Evolutionary conservation across 2,113 vertebrate species (phyloP).

Genomic region (Climacteris rufus): DNA sequence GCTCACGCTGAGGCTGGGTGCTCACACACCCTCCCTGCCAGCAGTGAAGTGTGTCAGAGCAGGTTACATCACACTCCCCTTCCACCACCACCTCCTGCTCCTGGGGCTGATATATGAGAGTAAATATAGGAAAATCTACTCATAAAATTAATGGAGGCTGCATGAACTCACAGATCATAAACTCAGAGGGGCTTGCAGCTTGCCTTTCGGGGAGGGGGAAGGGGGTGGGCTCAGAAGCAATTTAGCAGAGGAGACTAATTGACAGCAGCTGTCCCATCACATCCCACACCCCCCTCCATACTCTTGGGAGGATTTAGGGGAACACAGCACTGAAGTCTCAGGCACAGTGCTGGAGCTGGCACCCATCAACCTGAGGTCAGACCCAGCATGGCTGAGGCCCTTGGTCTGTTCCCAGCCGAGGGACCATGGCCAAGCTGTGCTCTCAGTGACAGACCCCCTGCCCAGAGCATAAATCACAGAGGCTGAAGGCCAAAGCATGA

Average conservation of each 20-base stretch:
- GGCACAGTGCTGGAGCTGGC: not conserved
- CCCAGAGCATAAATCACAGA: not conserved
- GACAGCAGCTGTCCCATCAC: not conserved
- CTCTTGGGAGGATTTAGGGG: not conserved
- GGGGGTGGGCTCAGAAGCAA: not conserved
- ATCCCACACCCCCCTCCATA: not conserved
- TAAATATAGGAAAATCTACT: conserved; percentile 14
- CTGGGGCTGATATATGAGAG: not conserved
- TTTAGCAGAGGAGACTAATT: conserved; percentile 41
- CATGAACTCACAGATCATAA: conserved; percentile 48
- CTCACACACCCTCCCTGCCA: not conserved
- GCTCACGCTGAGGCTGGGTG: accelerated
- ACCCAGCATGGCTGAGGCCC: not conserved
- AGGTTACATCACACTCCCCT: not conserved
- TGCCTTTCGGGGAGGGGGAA: not conserved
- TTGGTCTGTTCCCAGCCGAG: not conserved
- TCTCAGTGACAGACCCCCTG: not conserved
- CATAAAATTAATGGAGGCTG: conserved; percentile 43
- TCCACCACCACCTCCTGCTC: not conserved
- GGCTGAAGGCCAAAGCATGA: not conserved
- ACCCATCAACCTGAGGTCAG: not conserved
- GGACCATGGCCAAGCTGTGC: not conserved
- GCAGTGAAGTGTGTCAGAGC: not conserved
- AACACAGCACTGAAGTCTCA: not conserved
- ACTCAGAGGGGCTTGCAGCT: conserved; percentile 24